Evolutionary conservation across 2,888 invertebrate species (phyloP).

Genomic region (Drosophila koepferae): DNA sequence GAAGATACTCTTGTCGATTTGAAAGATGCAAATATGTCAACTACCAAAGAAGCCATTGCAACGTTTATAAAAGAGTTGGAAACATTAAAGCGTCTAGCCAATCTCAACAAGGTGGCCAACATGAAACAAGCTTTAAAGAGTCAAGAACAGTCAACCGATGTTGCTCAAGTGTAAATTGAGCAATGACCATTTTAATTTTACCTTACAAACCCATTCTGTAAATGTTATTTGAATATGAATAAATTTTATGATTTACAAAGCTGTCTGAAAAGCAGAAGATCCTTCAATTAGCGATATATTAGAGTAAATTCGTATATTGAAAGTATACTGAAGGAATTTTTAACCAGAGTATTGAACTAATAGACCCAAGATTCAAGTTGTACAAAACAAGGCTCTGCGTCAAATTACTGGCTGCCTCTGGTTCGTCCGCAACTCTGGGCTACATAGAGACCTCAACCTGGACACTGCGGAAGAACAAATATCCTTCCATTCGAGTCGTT

Average conservation of each 20-base stretch:
- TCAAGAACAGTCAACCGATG: conserved; percentile 36
- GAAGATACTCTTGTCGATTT: conserved; percentile 84
- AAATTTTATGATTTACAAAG: not conserved
- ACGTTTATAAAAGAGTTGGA: conserved; percentile 91
- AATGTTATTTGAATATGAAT: conserved; percentile 12
- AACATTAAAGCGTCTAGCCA: conserved; percentile 89
- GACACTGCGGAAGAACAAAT: no score
- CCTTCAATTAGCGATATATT: no score
- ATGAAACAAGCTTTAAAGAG: conserved; percentile 63
- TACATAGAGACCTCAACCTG: no score
- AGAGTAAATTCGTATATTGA: not conserved
- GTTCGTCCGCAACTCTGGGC: no score
- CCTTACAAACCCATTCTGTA: not conserved
- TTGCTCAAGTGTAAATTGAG: conserved; percentile 19
- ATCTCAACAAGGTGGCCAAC: conserved; percentile 85
- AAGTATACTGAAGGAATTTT: no score
- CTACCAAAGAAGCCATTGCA: conserved; percentile 90
- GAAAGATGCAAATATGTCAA: conserved; percentile 87
- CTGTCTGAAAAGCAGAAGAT: not conserved
- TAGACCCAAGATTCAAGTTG: no score
- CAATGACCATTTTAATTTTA: not conserved
- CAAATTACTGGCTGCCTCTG: no score
- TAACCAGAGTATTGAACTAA: no score
- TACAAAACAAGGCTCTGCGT: no score
- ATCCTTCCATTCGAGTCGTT: no score